Evolutionary conservation across 2,797 vertebrate species (phyloP).

Genomic region (Xiphophorus birchmanni): DNA sequence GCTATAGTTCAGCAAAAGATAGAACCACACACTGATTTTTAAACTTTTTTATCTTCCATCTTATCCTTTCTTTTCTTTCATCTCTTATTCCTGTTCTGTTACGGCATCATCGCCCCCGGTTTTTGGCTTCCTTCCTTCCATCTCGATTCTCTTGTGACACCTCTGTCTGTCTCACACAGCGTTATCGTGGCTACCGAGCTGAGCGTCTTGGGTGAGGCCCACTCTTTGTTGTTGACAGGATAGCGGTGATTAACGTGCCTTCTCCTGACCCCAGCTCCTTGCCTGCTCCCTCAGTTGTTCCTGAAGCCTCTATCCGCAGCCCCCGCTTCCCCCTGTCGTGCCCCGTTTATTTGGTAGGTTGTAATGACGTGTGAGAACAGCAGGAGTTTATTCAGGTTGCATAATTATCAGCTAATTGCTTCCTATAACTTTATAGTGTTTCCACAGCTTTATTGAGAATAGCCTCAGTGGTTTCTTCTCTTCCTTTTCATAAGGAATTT

Average conservation of each 20-base stretch:
- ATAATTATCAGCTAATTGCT: constrained; percentile 74
- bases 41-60: background rate
- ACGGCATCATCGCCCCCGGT: constrained; percentile 67
- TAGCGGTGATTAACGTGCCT: constrained; percentile 82
- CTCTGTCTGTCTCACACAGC: constrained; percentile 67
- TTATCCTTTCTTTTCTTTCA: constrained; percentile 8
- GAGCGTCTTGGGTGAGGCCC: constrained; percentile 72
- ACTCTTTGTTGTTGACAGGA: constrained; percentile 83
- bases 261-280: constrained; percentile 78
- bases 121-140: constrained; percentile 59
- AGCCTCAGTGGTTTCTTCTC: constrained; percentile 43
- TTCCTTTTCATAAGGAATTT: constrained; percentile 73
- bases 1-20: constrained; percentile 56
- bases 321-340: constrained; percentile 34
- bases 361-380: constrained; percentile 66
- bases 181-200: constrained; percentile 75
- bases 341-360: constrained; percentile 49
- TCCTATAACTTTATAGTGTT: constrained; percentile 78
- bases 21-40: constrained; percentile 37
- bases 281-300: constrained; percentile 59
- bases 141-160: constrained; percentile 64
- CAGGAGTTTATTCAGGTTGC: constrained; percentile 63
- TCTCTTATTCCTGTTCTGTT: constrained; percentile 44
- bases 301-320: constrained; percentile 60
- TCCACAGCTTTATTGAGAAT: constrained; percentile 75